phyloP scores from a whole-genome alignment of 92 coral and sea anemone species.

The Heliopora coerulea region DNA sequence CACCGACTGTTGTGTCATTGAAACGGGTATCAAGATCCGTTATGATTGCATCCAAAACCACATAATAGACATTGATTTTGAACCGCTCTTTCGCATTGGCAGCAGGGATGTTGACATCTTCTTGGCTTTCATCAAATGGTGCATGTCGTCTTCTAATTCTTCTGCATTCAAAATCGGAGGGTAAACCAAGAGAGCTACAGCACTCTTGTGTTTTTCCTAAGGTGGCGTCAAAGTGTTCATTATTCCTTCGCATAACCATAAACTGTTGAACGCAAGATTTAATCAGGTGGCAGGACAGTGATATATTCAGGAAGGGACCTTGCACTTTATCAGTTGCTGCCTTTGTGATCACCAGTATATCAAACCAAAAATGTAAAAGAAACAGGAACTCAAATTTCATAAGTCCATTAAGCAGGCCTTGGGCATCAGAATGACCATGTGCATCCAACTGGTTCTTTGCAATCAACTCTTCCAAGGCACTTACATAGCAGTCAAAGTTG shows the following conservation, averaged over 20 bases:
- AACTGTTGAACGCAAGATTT: neutral
- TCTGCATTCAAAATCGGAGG: too few relatives aligned
- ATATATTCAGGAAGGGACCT: neutral
- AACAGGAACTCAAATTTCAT: neutral
- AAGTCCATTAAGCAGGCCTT: neutral
- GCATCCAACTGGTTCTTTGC: neutral
- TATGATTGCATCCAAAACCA: too few relatives aligned
- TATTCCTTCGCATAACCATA: neutral
- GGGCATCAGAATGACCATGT: neutral
- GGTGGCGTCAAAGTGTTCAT: constrained; percentile 7
- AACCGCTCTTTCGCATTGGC: too few relatives aligned
- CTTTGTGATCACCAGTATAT: too few relatives aligned
- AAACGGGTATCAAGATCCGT: too few relatives aligned
- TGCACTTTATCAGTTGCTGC: constrained; percentile 6
- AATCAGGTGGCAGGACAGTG: neutral
- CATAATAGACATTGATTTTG: too few relatives aligned
- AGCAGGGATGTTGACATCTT: too few relatives aligned
- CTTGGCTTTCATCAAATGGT: too few relatives aligned
- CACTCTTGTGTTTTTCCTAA: neutral
- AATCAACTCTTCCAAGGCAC: neutral
- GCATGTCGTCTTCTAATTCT: too few relatives aligned
- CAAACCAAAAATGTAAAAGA: constrained; percentile 2
- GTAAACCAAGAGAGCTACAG: neutral
- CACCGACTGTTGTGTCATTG: too few relatives aligned
- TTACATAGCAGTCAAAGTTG: neutral